Evolutionary conservation across 92 coral and sea anemone species (phyloP), one percentile per base, ranked within the genome.

Genomic region (Porites divaricata): DNA sequence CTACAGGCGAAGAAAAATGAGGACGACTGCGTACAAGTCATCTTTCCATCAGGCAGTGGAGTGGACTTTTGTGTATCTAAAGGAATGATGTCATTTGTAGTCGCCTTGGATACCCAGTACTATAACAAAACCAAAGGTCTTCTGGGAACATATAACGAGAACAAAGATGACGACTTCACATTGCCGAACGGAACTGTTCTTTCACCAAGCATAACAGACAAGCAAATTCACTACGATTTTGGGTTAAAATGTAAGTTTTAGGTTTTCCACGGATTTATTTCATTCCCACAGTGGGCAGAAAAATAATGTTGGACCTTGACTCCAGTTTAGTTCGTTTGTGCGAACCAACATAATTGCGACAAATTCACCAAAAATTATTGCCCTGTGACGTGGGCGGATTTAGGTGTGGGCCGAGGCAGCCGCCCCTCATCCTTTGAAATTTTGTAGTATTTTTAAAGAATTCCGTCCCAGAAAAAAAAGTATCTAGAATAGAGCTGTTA

Each of bases 161-260:
- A 86, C 62, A 88, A 93, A 2, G 59, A 49, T 15, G 98, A 94
- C 52, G 98, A 94, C 72, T 87, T 80, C 25, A 84, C 95, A 8
- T 73, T 89, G 45, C 98, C 98, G 12, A 83, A 89, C 65, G 98
- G 98, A 17, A 92, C 88, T 48, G 76, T 86, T 24, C 66, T 94
- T 23, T 74, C 90, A 12, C 70, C 93, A 51, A 57, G 70, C 62
- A 67, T 87, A 45, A 77, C 85, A 5, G 73, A 90, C 25, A 85
- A 66, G 56, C 78, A 80, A 24, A 79, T 94, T 66, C 98, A 94
- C 65, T 84, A 62, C 73, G 87, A 91, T 69, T 94, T 92, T 78
- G 98, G 98, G 26, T 89, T 76, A 26, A 67, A 84, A 7, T 94
- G 98, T 92, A 81, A 89, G 98, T 89, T 24, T 62, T 9, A 24